Evolutionary conservation across 2,113 vertebrate genomes (phyloP).

Genomic region (Opisthocomus hoazin): DNA sequence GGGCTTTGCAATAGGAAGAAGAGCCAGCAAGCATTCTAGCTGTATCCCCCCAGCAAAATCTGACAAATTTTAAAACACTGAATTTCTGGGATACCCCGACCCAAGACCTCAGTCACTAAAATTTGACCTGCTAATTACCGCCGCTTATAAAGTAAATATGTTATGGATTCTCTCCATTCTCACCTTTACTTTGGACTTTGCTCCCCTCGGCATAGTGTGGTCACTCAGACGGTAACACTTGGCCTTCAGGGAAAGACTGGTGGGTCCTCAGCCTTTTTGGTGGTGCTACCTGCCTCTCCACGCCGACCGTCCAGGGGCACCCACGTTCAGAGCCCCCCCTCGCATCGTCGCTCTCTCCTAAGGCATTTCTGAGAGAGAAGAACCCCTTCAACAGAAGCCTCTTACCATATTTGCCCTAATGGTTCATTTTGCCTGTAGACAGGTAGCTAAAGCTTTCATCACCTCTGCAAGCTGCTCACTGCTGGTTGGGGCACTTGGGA

Average conservation of each 20-base stretch:
- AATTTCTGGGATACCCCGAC: fast-evolving
- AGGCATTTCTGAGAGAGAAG: background rate
- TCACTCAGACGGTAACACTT: fast-evolving
- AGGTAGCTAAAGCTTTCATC: background rate
- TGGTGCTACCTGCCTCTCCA: background rate
- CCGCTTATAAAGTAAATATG: background rate
- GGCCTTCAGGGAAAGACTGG: background rate
- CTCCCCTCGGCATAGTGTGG: background rate
- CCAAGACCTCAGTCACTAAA: background rate
- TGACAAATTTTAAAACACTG: background rate
- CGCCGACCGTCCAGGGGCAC: fast-evolving
- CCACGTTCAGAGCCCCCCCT: background rate
- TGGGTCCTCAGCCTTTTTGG: background rate
- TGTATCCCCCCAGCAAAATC: background rate
- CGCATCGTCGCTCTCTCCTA: fast-evolving
- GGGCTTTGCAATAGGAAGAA: background rate
- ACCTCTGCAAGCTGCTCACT: background rate
- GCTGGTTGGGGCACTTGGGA: background rate
- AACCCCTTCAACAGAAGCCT: background rate
- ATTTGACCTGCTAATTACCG: background rate
- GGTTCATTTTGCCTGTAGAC: background rate
- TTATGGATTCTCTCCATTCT: background rate
- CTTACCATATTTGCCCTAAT: background rate
- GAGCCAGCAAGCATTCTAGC: background rate
- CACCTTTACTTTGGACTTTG: background rate